Base-by-base conservation (phyloP, 2,797 vertebrate species). In the Pterois miles region DNA sequence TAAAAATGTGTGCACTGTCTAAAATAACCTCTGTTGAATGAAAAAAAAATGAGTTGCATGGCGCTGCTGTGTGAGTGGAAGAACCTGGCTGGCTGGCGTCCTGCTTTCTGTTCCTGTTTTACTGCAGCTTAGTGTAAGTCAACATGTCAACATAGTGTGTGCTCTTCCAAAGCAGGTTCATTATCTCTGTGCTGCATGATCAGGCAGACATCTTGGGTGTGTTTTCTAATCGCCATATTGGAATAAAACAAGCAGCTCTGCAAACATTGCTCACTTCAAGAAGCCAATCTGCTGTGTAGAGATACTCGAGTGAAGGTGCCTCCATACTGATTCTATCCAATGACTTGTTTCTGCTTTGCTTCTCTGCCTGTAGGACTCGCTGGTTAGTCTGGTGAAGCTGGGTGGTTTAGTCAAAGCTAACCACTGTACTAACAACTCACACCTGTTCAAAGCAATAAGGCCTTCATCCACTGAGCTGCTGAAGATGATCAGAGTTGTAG, bases 321-420 rank as follows among this genome's bases (percentile, higher is more conserved):
- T 87, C 56, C 82, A 83, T 81, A 2, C 72, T 80, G 74, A 82
- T 74, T 74, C 50, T 84, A 20, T 64, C 53, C 64, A 70, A 31
- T 79, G 81, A 85, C 69, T 71, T 84, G 50, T 88, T 63, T 77
- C 53, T 91, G 84, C 75, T 90, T 88, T 74, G 82, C 72, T 86
- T 71, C 76, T 79, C 67, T 71, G 82, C 75, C 81, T 83, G 74
- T 74, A 68, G 66, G 82, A 72, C 66, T 78, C 46, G 31, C 78
- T 69, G 76, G 83, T 89, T 82, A 86, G 82, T 81, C 85, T 83
- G 85, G 83, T 78, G 90, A 89, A 86, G 89, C 87, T 92, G 90
- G 92, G 91, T 92, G 90, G 87, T 84, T 76, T 80, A 76, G 67
- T 87, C 64, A 63, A 67, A 59, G 74, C 74, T 77, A 76, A 71